These are phyloP conservation scores for Hybos culiciformis DNA, from an alignment of 2,888 invertebrate species.

Conservation along the genomic window DNA sequence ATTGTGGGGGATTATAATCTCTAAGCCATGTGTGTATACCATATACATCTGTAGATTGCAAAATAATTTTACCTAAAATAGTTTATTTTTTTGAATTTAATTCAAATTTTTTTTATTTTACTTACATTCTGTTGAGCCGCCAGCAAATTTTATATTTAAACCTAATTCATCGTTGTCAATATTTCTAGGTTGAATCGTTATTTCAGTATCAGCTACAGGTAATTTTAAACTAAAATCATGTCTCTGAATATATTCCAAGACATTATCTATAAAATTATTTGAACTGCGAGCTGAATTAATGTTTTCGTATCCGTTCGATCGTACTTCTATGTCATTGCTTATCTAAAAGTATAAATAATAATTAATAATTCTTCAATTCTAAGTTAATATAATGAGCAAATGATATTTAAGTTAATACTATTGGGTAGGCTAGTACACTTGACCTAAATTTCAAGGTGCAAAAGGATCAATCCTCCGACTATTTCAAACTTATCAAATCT, in stretches of 20 bases:
- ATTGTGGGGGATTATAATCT: too few species aligned
- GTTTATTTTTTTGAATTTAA: too few species aligned
- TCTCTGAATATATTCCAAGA: constrained; percentile 58
- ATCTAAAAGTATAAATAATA: constrained; percentile 38
- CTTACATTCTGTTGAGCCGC: constrained; percentile 29
- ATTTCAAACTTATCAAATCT: too few species aligned
- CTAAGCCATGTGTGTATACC: too few species aligned
- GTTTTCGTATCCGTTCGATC: constrained; percentile 51
- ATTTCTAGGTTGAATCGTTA: constrained; percentile 65
- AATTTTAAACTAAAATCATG: constrained; percentile 69
- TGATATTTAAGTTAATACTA: too few species aligned
- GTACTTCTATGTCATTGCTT: constrained; percentile 59
- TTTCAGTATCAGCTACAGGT: constrained; percentile 54
- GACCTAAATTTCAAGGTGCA: too few species aligned
- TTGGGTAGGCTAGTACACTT: too few species aligned
- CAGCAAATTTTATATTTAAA: constrained; percentile 53
- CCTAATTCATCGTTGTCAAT: constrained; percentile 62
- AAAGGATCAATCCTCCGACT: too few species aligned
- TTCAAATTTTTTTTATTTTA: constrained; percentile 27
- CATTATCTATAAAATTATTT: constrained; percentile 47
- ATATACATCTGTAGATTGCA: too few species aligned
- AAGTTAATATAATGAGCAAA: too few species aligned
- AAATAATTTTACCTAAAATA: too few species aligned
- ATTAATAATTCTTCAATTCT: neutral
- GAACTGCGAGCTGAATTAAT: constrained; percentile 42